A percentile compares a stretch with the other conserved stretches of the same genome.
phyloP scores from a whole-genome alignment of 2,797 vertebrate species.

The Diglossa cyanea region DNA sequence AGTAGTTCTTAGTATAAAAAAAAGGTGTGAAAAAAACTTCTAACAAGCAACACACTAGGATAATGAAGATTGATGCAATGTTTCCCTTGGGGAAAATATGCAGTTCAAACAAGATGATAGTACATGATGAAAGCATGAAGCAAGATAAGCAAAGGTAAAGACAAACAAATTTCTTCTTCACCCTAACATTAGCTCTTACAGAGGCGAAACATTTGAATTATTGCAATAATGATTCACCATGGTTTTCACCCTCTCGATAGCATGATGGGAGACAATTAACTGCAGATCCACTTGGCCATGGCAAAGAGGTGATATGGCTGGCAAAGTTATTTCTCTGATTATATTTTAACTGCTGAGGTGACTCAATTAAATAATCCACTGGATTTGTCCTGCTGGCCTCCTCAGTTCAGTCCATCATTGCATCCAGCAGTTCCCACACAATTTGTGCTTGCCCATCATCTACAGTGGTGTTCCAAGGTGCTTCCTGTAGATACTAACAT shows the following conservation, averaged over 20 bases:
- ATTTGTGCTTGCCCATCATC: neutral
- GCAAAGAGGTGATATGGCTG: constrained; percentile 1
- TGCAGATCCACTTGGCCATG: neutral
- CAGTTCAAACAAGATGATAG: constrained; percentile 49
- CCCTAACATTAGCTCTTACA: neutral
- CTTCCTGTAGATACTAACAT: neutral
- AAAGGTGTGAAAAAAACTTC: neutral
- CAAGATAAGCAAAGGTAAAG: neutral
- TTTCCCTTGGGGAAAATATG: constrained; percentile 24
- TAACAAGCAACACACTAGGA: constrained; percentile 18
- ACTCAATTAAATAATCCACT: constrained; percentile 46
- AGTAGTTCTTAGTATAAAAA: neutral
- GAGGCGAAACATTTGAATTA: neutral
- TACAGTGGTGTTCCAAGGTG: neutral
- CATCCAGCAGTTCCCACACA: neutral
- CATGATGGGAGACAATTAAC: neutral
- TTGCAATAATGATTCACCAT: neutral
- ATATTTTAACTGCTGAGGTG: constrained; percentile 22
- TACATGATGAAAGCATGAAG: neutral
- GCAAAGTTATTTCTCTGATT: constrained; percentile 43
- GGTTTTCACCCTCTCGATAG: neutral
- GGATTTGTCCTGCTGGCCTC: constrained; percentile 33
- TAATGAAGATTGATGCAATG: constrained; percentile 19
- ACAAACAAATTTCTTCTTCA: neutral
- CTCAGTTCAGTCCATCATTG: constrained; percentile 26